Evolutionary conservation across 2,888 invertebrate genomes (phyloP), one percentile per base, ranked within the genome.

Genomic region (Andrena chrysosceles): DNA sequence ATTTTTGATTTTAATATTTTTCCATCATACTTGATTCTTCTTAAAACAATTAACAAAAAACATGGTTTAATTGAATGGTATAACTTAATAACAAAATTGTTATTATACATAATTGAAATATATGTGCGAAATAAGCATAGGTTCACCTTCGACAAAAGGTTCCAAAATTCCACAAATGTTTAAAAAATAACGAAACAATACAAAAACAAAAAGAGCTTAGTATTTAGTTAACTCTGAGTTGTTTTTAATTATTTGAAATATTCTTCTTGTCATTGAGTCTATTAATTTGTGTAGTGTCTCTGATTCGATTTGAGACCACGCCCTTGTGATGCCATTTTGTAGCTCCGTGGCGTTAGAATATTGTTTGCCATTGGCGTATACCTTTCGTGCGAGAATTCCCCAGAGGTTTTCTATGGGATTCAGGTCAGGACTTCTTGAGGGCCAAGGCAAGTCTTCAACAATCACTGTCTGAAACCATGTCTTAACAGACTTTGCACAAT

Each of bases 301-400:
- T 8, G 42, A n/a, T 63, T 20, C 10, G 20, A 67, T 67, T 67
- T 67, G 33, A 31, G 33, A 54, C 67, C 54, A 67, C n/a, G 67
- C 54, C 54, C 56, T 31, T 68, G 13, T 54, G 54, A 54, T 35
- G 52, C 33, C 67, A 54, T 31, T 68, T 68, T 68, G 33, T 8
- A 54, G n/a, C 10, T 68, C 67, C 6, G 20, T 42, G 20, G 29
- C 10, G n/a, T 68, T 68, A n/a, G 29, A 68, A 68, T 54, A 54
- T 33, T 54, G 67, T 31, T 54, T 67, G 20, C 54, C 67, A 33
- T 54, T 67, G 63, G 35, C 16, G 23, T 23, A 23, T 23, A 42
- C 23, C 20, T 63, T 42, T 4, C 42, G 23, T 23, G 31, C 67
- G 2, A 54, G 13, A 63, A 35, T 63, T n/a, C 42, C 7, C 31